A percentile compares a stretch with the other conserved stretches of the same genome.
Conservation (phyloP, 2,888 invertebrate species). For the Phragmatobia fuliginosa region DNA sequence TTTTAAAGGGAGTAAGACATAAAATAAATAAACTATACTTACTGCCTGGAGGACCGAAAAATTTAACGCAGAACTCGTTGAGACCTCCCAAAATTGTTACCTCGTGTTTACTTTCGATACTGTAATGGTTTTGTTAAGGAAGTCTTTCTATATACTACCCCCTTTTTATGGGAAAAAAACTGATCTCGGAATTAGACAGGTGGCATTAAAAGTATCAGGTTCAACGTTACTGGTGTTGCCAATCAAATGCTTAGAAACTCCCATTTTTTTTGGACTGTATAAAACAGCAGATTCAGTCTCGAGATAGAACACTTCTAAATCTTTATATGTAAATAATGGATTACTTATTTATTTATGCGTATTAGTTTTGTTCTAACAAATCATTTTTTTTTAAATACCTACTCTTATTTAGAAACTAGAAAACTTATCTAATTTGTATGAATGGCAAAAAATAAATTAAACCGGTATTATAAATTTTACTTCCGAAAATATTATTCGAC, state of each 20-base stretch:
- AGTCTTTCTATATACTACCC: slow-evolving; percentile 11
- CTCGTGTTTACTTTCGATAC: slow-evolving; percentile 99
- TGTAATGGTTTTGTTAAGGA: slow-evolving; percentile 67
- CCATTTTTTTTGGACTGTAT: neutral
- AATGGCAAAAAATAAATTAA: neutral
- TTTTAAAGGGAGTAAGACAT: too few relatives aligned
- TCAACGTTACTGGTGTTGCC: neutral
- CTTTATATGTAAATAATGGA: too few relatives aligned
- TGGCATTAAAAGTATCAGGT: neutral
- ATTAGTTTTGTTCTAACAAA: too few relatives aligned
- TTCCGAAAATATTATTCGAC: neutral
- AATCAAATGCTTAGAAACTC: neutral
- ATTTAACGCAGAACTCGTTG: slow-evolving; percentile 99
- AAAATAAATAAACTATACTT: slow-evolving; percentile 77
- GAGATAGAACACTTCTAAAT: neutral
- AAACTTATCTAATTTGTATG: neutral
- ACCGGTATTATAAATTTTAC: neutral
- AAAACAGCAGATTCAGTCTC: too few relatives aligned
- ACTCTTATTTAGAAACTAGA: neutral
- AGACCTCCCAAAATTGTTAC: slow-evolving; percentile 99
- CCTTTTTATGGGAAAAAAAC: neutral
- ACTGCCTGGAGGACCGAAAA: slow-evolving; percentile 99
- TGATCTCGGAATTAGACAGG: neutral
- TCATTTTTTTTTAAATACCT: too few relatives aligned
- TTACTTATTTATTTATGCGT: too few relatives aligned